These are phyloP conservation scores for Taeniopygia guttata DNA, from an alignment of 2,797 vertebrate species.

Conservation along the genomic window DNA sequence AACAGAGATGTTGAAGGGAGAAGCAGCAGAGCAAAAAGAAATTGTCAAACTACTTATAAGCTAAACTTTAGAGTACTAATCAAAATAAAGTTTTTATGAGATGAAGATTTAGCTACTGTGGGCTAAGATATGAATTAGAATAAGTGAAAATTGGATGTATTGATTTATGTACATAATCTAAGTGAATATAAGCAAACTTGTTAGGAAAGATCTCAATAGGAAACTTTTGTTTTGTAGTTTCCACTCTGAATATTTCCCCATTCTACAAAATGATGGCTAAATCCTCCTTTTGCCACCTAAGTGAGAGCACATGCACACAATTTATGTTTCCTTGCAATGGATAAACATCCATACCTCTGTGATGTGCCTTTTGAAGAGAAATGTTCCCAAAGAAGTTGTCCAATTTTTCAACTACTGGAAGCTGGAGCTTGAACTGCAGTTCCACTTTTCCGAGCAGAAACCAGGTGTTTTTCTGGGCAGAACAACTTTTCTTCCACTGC, in stretches of 20 bases:
- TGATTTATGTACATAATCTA: neutral
- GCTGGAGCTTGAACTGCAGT: neutral
- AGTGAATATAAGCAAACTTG: neutral
- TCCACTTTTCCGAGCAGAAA: accelerated
- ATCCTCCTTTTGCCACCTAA: neutral
- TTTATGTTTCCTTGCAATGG: neutral
- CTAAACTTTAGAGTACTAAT: neutral
- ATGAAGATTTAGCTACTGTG: neutral
- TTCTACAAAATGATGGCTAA: neutral
- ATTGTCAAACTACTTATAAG: neutral
- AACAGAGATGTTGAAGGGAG: neutral
- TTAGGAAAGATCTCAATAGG: neutral
- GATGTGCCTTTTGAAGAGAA: neutral
- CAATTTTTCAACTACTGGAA: neutral
- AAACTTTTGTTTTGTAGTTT: neutral
- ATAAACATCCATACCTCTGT: neutral
- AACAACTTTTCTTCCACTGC: neutral
- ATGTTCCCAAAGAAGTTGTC: neutral
- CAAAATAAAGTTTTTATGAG: neutral
- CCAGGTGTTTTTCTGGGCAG: neutral
- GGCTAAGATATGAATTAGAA: neutral
- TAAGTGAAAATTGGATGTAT: neutral
- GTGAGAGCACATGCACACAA: neutral
- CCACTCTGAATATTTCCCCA: neutral
- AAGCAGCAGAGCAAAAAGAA: neutral